Conservation (phyloP, 2,113 vertebrate genomes). For the Malurus elegans region DNA sequence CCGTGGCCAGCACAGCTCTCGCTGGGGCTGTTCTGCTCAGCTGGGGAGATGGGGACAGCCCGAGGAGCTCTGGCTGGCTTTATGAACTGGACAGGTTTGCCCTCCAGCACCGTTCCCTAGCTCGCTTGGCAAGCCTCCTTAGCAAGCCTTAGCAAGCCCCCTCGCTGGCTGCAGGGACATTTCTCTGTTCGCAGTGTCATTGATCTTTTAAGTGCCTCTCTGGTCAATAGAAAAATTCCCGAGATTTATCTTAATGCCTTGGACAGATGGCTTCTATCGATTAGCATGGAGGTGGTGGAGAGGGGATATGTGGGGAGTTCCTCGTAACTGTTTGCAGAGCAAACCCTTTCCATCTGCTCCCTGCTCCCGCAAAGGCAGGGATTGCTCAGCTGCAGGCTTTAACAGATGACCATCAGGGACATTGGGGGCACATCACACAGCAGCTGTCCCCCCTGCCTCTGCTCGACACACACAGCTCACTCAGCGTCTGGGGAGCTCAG, state of each 20-base stretch:
- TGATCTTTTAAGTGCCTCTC: neutral
- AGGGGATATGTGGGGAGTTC: neutral
- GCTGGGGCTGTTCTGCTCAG: neutral
- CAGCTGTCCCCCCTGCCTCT: neutral
- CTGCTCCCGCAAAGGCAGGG: neutral
- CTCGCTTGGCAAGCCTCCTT: no score
- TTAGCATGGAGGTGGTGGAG: neutral
- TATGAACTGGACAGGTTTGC: neutral
- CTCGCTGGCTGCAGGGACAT: neutral
- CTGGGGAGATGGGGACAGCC: neutral
- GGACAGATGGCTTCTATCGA: conserved; percentile 29
- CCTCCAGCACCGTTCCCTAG: neutral
- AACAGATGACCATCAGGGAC: neutral
- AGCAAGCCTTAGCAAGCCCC: neutral
- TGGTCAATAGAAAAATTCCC: neutral
- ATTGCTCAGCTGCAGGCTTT: neutral
- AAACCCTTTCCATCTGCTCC: conserved; percentile 27
- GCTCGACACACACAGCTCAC: fast-evolving
- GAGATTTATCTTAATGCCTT: conserved; percentile 8
- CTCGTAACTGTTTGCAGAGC: neutral
- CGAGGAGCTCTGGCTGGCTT: neutral
- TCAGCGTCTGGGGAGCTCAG: neutral
- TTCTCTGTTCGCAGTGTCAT: neutral
- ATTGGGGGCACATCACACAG: neutral
- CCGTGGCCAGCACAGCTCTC: neutral